Conservation (phyloP, 2,888 invertebrate genomes). For the Caenorhabditis sp. region DNA sequence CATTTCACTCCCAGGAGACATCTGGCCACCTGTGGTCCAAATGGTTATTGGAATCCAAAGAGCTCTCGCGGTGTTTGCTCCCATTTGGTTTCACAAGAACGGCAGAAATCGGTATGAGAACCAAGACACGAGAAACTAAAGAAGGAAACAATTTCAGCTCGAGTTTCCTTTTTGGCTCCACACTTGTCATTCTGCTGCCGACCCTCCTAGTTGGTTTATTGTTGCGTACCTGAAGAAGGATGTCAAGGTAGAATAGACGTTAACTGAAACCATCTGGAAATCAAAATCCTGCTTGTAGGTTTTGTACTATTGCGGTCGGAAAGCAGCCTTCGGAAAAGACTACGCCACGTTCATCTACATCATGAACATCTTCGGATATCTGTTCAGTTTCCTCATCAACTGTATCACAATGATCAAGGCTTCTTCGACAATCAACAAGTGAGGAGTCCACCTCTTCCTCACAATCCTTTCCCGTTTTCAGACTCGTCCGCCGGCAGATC, state of each 20-base stretch:
- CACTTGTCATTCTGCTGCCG: slow-evolving; percentile 46
- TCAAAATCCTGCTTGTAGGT: slow-evolving; percentile 46
- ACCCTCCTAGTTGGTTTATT: slow-evolving; percentile 56
- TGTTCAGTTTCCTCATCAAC: slow-evolving; percentile 61
- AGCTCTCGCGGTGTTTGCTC: slow-evolving; percentile 57
- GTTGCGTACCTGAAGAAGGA: slow-evolving; percentile 57
- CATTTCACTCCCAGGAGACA: slow-evolving; percentile 51
- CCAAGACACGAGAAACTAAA: too few species aligned
- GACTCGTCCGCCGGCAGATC: slow-evolving; percentile 57
- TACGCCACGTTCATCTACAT: slow-evolving; percentile 63
- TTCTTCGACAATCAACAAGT: slow-evolving; percentile 57
- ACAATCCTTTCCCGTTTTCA: slow-evolving; percentile 21
- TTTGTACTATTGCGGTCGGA: slow-evolving; percentile 67
- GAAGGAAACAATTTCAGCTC: slow-evolving; percentile 30
- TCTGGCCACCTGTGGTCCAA: slow-evolving; percentile 67
- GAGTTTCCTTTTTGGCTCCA: slow-evolving; percentile 43
- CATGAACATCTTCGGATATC: slow-evolving; percentile 61
- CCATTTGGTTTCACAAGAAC: slow-evolving; percentile 58
- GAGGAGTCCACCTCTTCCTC: neutral
- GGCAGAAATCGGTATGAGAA: slow-evolving; percentile 47
- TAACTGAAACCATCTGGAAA: too few species aligned
- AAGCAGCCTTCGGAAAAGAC: slow-evolving; percentile 66
- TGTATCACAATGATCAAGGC: slow-evolving; percentile 55
- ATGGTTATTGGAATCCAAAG: slow-evolving; percentile 61
- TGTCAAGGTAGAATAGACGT: too few species aligned